Evolutionary conservation across 2,888 invertebrate species (phyloP).

Genomic region (Augochlorella aurata): DNA sequence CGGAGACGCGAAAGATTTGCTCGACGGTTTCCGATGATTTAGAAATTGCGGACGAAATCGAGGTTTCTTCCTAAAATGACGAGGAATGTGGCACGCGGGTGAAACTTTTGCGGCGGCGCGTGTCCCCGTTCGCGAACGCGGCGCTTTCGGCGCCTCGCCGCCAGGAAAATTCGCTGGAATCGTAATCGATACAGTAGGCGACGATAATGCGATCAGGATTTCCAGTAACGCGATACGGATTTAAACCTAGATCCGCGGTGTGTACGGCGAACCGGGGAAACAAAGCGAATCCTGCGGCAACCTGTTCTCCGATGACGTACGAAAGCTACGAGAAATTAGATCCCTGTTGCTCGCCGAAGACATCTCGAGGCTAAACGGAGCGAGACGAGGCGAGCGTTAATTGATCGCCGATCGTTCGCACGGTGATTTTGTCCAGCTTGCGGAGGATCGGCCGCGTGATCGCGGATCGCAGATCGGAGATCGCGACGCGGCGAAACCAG

Average conservation of each 20-base stretch:
- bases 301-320: constrained; percentile 45
- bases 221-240: constrained; percentile 43
- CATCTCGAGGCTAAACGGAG: not conserved
- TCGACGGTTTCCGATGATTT: not conserved
- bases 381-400: not conserved
- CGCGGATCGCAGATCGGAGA: not conserved
- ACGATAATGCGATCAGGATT: constrained; percentile 39
- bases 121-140: not conserved
- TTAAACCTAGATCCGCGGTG: constrained; percentile 47
- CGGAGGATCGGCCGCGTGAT: too few relatives aligned
- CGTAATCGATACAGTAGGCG: constrained; percentile 12
- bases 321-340: constrained; percentile 49
- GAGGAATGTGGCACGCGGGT: constrained; percentile 1
- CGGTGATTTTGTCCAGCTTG: not conserved
- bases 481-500: not conserved
- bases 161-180: not conserved
- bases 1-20: too few relatives aligned
- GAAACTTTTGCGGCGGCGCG: not conserved
- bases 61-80: not conserved
- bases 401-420: not conserved
- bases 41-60: not conserved
- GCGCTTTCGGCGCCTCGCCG: not conserved
- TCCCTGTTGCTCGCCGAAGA: constrained; percentile 39
- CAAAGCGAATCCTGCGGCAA: constrained; percentile 45
- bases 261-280: constrained; percentile 45